These are phyloP conservation scores for Aphodius granarius DNA, from an alignment of 2,888 invertebrate species.

Conservation along the genomic window DNA sequence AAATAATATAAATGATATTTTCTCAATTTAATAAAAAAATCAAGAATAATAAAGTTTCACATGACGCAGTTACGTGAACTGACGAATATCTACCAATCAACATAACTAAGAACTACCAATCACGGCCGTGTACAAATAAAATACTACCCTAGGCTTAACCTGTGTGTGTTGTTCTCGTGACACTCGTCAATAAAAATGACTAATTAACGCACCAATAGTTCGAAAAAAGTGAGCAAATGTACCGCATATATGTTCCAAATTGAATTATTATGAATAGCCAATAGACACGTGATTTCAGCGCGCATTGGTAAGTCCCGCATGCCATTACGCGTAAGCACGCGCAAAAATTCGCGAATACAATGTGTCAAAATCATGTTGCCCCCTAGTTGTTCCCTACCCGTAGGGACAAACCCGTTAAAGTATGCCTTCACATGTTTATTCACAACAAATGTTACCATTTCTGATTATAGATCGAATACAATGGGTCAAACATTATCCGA, in stretches of 20 bases:
- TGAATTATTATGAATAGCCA: constrained; percentile 25
- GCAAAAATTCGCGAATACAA: background rate
- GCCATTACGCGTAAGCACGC: constrained; percentile 2
- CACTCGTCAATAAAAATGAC: constrained; percentile 36
- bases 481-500: constrained; percentile 99
- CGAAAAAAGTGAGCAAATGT: constrained; percentile 30
- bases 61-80: too few species aligned
- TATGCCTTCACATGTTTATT: background rate
- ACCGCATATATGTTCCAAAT: constrained; percentile 30
- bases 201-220: constrained; percentile 33
- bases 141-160: constrained; percentile 32
- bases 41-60: too few species aligned
- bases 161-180: constrained; percentile 33
- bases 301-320: constrained; percentile 14
- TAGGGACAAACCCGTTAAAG: background rate
- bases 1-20: too few species aligned
- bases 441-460: background rate
- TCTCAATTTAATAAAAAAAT: too few species aligned
- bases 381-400: background rate
- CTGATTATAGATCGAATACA: constrained; percentile 3
- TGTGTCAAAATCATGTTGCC: constrained; percentile 26
- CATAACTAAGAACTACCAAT: background rate
- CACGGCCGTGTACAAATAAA: background rate
- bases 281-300: constrained; percentile 22
- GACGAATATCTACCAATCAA: too few species aligned